Conservation (phyloP, 2,888 invertebrate genomes). For the Lordiphosa andalusiaca region DNA sequence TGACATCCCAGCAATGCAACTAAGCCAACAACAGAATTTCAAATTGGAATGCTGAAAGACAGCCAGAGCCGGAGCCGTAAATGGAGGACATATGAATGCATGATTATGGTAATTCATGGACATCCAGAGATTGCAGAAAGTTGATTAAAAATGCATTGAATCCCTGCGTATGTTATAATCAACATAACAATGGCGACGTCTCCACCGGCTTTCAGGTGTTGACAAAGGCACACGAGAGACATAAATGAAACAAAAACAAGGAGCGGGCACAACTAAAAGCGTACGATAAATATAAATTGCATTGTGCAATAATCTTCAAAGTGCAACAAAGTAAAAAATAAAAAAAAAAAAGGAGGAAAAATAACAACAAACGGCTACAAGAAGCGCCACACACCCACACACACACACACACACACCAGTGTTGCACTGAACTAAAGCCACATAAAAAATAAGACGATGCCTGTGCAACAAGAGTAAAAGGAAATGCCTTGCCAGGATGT, state of each 20-base stretch:
- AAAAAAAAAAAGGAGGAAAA: slow-evolving; percentile 42
- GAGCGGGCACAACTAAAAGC: slow-evolving; percentile 61
- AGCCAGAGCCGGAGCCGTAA: too few relatives aligned
- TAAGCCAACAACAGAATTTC: too few relatives aligned
- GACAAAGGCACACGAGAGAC: slow-evolving; percentile 22
- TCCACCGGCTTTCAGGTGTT: slow-evolving; percentile 21
- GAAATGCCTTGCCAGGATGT: slow-evolving; percentile 39
- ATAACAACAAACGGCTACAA: slow-evolving; percentile 27
- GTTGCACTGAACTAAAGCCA: slow-evolving; percentile 47
- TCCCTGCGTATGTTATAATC: slow-evolving; percentile 43
- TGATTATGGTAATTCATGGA: slow-evolving; percentile 12
- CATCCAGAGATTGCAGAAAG: slow-evolving; percentile 9
- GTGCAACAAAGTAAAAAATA: slow-evolving; percentile 70
- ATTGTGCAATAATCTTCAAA: slow-evolving; percentile 73
- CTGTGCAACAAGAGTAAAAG: slow-evolving; percentile 13
- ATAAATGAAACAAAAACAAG: slow-evolving; percentile 69
- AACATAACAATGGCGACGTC: slow-evolving; percentile 29
- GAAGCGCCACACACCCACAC: slow-evolving; percentile 25
- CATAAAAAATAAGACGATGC: slow-evolving; percentile 55
- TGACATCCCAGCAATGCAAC: too few relatives aligned
- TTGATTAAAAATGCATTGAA: slow-evolving; percentile 54
- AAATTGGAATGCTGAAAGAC: too few relatives aligned
- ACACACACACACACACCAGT: slow-evolving; percentile 11
- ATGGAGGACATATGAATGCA: neutral
- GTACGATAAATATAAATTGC: slow-evolving; percentile 74